Conservation (phyloP, 2,113 vertebrate genomes). For the Microtus oregoni region DNA sequence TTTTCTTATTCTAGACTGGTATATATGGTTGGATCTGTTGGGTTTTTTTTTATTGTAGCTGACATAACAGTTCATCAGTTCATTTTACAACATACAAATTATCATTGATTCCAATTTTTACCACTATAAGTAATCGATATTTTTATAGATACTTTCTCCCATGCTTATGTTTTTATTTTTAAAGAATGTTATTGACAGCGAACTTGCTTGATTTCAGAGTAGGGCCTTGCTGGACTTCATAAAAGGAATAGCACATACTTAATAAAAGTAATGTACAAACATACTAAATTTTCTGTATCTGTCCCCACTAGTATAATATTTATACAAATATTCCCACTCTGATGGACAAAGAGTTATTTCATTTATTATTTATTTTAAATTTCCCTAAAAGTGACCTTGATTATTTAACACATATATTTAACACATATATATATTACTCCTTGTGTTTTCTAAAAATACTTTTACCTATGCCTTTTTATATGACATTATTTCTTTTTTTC, state of each 20-base stretch:
- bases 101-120: not conserved
- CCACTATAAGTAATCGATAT: not conserved
- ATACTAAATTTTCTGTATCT: not conserved
- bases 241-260: not conserved
- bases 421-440: not conserved
- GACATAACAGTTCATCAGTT: not conserved
- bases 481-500: not conserved
- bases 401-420: not conserved
- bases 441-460: not conserved
- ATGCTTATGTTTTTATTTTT: not conserved
- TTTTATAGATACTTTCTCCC: not conserved
- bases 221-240: not conserved
- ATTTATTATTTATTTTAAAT: not conserved
- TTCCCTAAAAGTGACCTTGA: not conserved
- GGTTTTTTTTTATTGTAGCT: not conserved
- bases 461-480: not conserved
- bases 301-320: not conserved
- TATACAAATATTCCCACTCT: not conserved
- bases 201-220: not conserved
- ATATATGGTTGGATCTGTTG: not conserved
- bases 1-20: not conserved
- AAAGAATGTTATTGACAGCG: not conserved
- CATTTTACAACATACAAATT: not conserved
- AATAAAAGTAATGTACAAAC: not conserved
- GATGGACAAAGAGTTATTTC: not conserved